These are phyloP conservation scores for Clarias magur DNA, from an alignment of 2,113 vertebrate species.

Conservation along the genomic window DNA sequence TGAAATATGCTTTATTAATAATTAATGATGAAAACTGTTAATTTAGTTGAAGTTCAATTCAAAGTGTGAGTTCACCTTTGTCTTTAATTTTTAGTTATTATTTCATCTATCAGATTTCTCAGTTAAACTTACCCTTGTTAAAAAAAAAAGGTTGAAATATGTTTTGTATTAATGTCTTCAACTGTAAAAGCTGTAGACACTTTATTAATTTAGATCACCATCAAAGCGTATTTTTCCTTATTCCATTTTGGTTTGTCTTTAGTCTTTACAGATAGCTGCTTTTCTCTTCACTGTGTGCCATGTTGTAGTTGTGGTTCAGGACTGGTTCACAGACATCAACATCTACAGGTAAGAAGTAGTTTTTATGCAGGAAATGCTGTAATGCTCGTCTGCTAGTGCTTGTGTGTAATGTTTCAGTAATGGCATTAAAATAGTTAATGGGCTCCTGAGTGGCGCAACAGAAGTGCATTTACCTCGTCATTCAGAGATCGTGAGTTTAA, in stretches of 20 bases:
- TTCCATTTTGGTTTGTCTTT: background rate
- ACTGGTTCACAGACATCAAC: constrained; percentile 90
- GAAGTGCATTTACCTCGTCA: no score
- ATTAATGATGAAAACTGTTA: background rate
- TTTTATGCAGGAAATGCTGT: background rate
- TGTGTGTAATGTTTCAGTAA: background rate
- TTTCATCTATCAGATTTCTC: background rate
- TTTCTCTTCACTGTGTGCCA: constrained; percentile 92
- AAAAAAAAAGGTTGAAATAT: background rate
- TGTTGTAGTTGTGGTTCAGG: constrained; percentile 87
- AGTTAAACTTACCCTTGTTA: background rate
- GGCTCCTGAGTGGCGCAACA: no score
- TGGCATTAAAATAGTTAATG: background rate
- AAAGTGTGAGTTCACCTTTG: background rate
- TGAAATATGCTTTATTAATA: background rate
- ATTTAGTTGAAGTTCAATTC: background rate
- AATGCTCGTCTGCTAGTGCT: background rate
- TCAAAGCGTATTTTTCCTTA: background rate
- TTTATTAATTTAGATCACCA: background rate
- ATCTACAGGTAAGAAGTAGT: constrained; percentile 74
- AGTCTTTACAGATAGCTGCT: constrained; percentile 89
- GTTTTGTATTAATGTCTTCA: background rate
- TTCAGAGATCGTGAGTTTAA: no score
- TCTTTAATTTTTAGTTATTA: background rate
- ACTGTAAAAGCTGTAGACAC: background rate